These are phyloP conservation scores for Chascanopsetta lugubris DNA, from an alignment of 2,113 vertebrate genomes.

Conservation along the genomic window DNA sequence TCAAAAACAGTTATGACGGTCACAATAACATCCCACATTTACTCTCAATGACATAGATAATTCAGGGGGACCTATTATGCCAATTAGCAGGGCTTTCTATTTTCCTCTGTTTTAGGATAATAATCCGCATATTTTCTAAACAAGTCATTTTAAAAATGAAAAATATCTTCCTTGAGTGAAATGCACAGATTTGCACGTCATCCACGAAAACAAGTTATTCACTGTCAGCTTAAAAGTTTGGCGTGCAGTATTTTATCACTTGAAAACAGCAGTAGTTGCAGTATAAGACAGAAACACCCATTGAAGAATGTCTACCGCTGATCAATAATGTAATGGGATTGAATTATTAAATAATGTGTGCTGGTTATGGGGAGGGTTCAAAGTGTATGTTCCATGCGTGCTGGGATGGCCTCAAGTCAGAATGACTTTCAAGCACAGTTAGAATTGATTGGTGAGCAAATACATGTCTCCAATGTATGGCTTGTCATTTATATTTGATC, in stretches of 20 bases:
- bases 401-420: conserved; percentile 36
- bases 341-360: conserved; percentile 73
- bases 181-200: no score
- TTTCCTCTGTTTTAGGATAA: no score
- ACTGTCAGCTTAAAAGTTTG: conserved; percentile 27
- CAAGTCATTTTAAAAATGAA: no score
- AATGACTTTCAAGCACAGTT: conserved; percentile 19
- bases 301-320: conserved; percentile 50
- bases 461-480: conserved; percentile 1
- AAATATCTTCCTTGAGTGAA: no score
- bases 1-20: not conserved
- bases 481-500: conserved; percentile 43
- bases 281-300: conserved; percentile 30
- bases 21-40: not conserved
- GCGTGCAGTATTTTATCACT: conserved; percentile 18
- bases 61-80: no score
- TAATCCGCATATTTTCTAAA: no score
- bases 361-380: conserved; percentile 41
- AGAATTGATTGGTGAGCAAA: conserved; percentile 9
- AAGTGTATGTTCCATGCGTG: not conserved
- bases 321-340: conserved; percentile 72
- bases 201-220: conserved; percentile 24
- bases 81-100: no score
- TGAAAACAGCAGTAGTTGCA: conserved; percentile 21
- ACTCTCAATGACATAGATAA: not conserved